Base-by-base conservation (phyloP, 2,888 invertebrate species). In the Hyposoter dolosus region DNA sequence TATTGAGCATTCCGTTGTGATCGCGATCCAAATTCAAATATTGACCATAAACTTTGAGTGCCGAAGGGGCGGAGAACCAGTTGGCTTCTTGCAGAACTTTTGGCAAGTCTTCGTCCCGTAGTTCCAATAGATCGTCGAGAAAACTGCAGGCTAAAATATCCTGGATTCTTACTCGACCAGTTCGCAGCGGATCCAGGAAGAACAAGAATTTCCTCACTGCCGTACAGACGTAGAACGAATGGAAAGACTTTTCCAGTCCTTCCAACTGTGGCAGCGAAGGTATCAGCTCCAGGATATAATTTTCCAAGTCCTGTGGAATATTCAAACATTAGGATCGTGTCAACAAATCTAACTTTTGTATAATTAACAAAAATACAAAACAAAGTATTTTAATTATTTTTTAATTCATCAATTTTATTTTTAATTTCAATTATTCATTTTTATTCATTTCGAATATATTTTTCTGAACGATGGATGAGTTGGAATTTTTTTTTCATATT, bases 201-300 rank as follows among this genome's bases (percentile, higher is more conserved):
- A 99, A 99, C 91, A 99, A 96, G 95, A 99, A 99, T 93, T 99
- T 99, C 89, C 99, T 95, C 0, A 98, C 98, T 3, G 98, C 99
- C 0, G 99, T 99, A 93, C 99, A 99, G 28, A 99, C 97, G 93
- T 99, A 99, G 95, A 99, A 99, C 15, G 97, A 98, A 91, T 98
- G 98, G 94, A 99, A 99, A 0, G 98, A 98, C 50, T 98, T 97
- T 94, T 99, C 98, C 77, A 99, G 94, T 0, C 98, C 98, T 93
- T 98, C 97, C 4, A 99, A 94, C 79, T 99, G 98, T 0, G 98
- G 97, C 56, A 99, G 94, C 0, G 99, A 98, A 0, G 99, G 99
- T 78, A 99, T 97, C 79, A 99, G 95, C 92, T 99, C 99, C 19
- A 97, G 96, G 90, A 99, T 98, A 93, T 99, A 99, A 94, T 98